phyloP scores from a whole-genome alignment of 2,797 vertebrate genomes.

The Megaceryle alcyon region DNA sequence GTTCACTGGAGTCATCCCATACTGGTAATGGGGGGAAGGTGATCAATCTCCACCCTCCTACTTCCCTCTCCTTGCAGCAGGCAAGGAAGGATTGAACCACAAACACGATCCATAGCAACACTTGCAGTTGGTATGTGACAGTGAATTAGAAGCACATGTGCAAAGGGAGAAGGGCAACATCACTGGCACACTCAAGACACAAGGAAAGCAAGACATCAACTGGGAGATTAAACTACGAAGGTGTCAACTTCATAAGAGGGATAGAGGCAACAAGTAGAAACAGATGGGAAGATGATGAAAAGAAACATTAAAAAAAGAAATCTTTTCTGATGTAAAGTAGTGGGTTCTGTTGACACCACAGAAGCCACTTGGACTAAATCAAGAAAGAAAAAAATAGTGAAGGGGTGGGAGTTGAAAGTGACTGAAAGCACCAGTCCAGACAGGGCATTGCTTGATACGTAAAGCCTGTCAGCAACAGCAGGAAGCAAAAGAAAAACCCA shows the following conservation, averaged over 20 bases:
- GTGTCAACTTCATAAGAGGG: not conserved
- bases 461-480: not conserved
- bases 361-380: not conserved
- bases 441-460: not conserved
- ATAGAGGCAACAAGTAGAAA: constrained; percentile 10
- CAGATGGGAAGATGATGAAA: not conserved
- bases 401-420: not conserved
- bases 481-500: not conserved
- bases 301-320: not conserved
- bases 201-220: constrained; percentile 38
- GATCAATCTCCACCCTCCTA: not conserved
- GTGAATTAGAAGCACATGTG: constrained; percentile 55
- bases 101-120: not conserved
- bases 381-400: not conserved
- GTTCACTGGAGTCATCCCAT: not conserved
- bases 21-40: not conserved
- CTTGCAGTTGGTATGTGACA: not conserved
- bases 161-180: not conserved
- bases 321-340: not conserved
- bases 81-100: not conserved
- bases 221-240: constrained; percentile 24
- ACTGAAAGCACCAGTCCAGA: not conserved
- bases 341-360: not conserved
- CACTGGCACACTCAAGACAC: not conserved
- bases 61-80: not conserved